phyloP scores from a whole-genome alignment of 2,113 vertebrate genomes.

The Cavia porcellus region DNA sequence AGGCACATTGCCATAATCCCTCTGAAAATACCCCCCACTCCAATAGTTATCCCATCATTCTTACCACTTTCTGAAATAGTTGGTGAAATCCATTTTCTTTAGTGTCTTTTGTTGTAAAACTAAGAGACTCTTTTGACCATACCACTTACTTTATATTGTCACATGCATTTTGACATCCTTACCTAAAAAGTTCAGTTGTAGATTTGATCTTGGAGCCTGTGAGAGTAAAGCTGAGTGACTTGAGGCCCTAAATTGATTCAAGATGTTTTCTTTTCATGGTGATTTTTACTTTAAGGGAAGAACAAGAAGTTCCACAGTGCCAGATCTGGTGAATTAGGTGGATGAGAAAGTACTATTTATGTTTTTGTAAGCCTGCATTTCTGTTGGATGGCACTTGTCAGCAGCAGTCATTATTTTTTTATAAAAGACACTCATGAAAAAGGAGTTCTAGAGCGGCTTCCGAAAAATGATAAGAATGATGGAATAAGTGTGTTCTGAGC shows the following conservation, averaged over 20 bases:
- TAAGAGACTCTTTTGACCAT: not conserved
- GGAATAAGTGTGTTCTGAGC: not conserved
- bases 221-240: not conserved
- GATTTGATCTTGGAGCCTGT: not conserved
- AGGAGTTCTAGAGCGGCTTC: not conserved
- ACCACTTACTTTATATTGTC: not conserved
- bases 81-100: not conserved
- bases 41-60: not conserved
- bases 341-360: not conserved
- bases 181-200: conserved; percentile 3
- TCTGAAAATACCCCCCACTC: not conserved
- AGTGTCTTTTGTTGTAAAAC: not conserved
- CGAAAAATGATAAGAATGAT: not conserved
- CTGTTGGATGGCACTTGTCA: not conserved
- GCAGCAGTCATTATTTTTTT: not conserved
- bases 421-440: not conserved
- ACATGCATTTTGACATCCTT: not conserved
- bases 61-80: not conserved
- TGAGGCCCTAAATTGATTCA: not conserved
- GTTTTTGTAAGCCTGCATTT: not conserved
- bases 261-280: not conserved
- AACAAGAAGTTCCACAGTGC: not conserved
- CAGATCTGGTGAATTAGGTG: not conserved
- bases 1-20: not conserved
- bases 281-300: not conserved